Evolutionary conservation across 2,888 invertebrate species (phyloP).

Genomic region (Helleia helle): DNA sequence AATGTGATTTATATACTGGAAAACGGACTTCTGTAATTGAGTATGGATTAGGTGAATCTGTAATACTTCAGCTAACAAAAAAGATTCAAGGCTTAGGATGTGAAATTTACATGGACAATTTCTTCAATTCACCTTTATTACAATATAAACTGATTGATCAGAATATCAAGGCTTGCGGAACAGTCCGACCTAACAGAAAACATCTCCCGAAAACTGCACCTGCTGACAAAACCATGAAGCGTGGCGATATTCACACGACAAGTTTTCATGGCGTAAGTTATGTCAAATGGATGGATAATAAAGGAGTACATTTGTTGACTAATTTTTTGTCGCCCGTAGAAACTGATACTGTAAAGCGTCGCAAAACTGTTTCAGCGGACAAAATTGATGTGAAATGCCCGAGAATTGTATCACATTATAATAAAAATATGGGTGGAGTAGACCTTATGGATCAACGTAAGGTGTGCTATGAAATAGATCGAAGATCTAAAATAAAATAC

Average conservation of each 20-base stretch:
- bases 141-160: slow-evolving; percentile 13
- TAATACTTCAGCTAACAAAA: slow-evolving; percentile 13
- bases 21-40: slow-evolving; percentile 10
- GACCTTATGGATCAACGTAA: slow-evolving; percentile 23
- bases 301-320: slow-evolving; percentile 26
- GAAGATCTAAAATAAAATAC: slow-evolving; percentile 17
- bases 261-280: slow-evolving; percentile 17
- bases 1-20: slow-evolving; percentile 20
- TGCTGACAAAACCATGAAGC: slow-evolving; percentile 12
- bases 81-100: slow-evolving; percentile 13
- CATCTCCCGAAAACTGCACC: slow-evolving; percentile 11
- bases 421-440: slow-evolving; percentile 28
- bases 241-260: slow-evolving; percentile 11
- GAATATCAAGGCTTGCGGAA: slow-evolving; percentile 12
- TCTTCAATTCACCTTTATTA: slow-evolving; percentile 16
- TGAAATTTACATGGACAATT: slow-evolving; percentile 15
- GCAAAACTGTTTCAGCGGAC: slow-evolving; percentile 19
- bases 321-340: slow-evolving; percentile 26
- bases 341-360: slow-evolving; percentile 20
- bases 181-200: slow-evolving; percentile 12
- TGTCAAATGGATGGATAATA: slow-evolving; percentile 28
- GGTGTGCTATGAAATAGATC: slow-evolving; percentile 15
- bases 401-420: slow-evolving; percentile 24
- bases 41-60: slow-evolving; percentile 14
- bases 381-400: slow-evolving; percentile 22